These are phyloP conservation scores for Pantelozetes paolii DNA, from an alignment of 2,888 invertebrate genomes.

Conservation along the genomic window DNA sequence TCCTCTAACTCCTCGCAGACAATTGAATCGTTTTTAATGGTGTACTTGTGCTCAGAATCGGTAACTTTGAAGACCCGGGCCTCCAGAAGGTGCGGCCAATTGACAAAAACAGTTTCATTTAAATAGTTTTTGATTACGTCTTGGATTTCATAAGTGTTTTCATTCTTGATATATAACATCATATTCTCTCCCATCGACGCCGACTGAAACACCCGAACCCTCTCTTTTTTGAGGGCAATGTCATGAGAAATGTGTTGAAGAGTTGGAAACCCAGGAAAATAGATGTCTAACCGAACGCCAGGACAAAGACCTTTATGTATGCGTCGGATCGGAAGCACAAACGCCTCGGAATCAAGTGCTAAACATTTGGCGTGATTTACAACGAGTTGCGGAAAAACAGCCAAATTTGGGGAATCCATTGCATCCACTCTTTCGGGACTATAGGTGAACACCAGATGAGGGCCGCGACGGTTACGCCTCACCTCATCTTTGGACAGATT, in stretches of 20 bases:
- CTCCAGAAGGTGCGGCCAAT: constrained; percentile 89
- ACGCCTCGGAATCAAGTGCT: constrained; percentile 51
- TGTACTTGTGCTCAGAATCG: constrained; percentile 54
- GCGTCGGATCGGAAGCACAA: constrained; percentile 50
- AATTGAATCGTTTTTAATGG: not conserved
- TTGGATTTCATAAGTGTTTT: constrained; percentile 49
- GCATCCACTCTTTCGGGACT: too few relatives aligned
- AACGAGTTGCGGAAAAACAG: constrained; percentile 51
- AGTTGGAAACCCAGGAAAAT: constrained; percentile 88
- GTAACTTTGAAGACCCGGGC: constrained; percentile 66
- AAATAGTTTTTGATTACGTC: constrained; percentile 63
- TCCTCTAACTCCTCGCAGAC: constrained; percentile 14
- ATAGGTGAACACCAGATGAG: constrained; percentile 66
- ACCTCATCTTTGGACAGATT: constrained; percentile 66
- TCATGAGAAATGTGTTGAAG: constrained; percentile 75
- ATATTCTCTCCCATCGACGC: constrained; percentile 74
- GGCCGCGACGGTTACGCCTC: constrained; percentile 74
- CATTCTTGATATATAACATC: constrained; percentile 64
- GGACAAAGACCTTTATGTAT: constrained; percentile 46
- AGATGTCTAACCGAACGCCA: constrained; percentile 64
- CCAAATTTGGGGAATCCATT: constrained; percentile 51
- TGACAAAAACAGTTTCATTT: constrained; percentile 71
- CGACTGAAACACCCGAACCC: constrained; percentile 70
- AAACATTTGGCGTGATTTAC: constrained; percentile 53
- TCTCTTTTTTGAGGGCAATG: constrained; percentile 46